Percentiles rank a stretch among this genome's conserved stretches.
Conservation (phyloP, 2,888 invertebrate species). For the Leptura quadrifasciata region DNA sequence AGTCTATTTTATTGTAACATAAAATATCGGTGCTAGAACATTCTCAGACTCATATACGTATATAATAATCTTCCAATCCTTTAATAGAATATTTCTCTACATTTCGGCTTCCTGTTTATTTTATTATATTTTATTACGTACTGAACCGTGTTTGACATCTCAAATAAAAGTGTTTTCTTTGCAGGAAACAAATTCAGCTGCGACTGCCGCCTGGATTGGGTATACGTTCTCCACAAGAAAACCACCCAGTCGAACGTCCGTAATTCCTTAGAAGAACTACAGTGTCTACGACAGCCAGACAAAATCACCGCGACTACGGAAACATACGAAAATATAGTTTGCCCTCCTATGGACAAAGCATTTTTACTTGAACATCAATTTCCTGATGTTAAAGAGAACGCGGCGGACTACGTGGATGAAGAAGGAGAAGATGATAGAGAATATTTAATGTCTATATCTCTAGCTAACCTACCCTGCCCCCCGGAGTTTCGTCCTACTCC, state of each 20-base stretch:
- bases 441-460: constrained; percentile 58
- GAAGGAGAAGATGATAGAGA: constrained; percentile 51
- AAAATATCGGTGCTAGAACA: too few relatives aligned
- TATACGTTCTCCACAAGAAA: constrained; percentile 84
- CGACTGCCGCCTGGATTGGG: constrained; percentile 89
- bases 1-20: too few relatives aligned
- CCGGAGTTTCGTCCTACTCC: constrained; percentile 68
- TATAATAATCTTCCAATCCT: too few relatives aligned
- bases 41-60: too few relatives aligned
- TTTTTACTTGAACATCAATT: constrained; percentile 41
- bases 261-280: constrained; percentile 82
- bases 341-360: constrained; percentile 40
- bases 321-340: constrained; percentile 45
- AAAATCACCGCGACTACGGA: constrained; percentile 45
- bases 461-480: constrained; percentile 71
- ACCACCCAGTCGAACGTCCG: constrained; percentile 83
- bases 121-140: background rate
- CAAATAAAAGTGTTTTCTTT: constrained; percentile 68
- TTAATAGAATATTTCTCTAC: too few relatives aligned
- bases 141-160: background rate
- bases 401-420: constrained; percentile 58
- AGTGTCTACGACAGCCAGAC: constrained; percentile 79
- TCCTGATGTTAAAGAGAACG: constrained; percentile 53
- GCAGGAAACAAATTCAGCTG: constrained; percentile 89
- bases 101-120: too few relatives aligned